Percentiles rank a stretch among this genome's conserved stretches.
These are phyloP conservation scores for Chrysocyon brachyurus DNA, from an alignment of 2,797 vertebrate genomes.

Conservation along the genomic window DNA sequence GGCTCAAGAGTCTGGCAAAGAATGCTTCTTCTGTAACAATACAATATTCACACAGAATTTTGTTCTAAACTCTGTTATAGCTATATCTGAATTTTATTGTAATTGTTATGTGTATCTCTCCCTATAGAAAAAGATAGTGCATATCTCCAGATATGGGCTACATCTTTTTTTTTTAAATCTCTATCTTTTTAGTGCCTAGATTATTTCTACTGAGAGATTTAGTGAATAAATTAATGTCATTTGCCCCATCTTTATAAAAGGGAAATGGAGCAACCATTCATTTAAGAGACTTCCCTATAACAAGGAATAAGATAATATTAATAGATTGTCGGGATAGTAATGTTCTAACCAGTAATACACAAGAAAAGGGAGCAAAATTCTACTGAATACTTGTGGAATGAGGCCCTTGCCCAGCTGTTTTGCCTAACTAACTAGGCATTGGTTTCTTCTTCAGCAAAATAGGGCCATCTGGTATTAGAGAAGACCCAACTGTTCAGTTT, in stretches of 20 bases:
- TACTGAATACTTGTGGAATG: background rate
- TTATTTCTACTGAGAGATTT: background rate
- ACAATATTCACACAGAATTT: background rate
- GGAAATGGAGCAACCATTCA: constrained; percentile 10
- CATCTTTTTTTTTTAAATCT: background rate
- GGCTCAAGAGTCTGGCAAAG: background rate
- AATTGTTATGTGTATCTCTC: background rate
- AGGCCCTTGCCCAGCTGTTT: background rate
- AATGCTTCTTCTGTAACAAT: background rate
- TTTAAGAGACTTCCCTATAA: background rate
- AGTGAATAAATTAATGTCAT: constrained; percentile 36
- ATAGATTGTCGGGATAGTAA: background rate
- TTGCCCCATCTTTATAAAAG: constrained; percentile 25
- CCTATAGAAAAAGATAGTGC: constrained; percentile 6
- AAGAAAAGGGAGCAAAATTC: constrained; percentile 42
- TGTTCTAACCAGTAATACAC: background rate
- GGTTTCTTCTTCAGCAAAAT: constrained; percentile 25
- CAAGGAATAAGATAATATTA: constrained; percentile 8
- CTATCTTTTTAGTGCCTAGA: background rate
- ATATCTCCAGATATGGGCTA: background rate
- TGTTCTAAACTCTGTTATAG: constrained; percentile 33
- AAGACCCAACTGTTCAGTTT: background rate
- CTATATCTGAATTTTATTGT: background rate
- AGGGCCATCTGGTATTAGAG: background rate
- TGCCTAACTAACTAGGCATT: background rate